These are phyloP conservation scores for Himalopsyche anomala DNA, from an alignment of 2,888 invertebrate species.

Conservation along the genomic window DNA sequence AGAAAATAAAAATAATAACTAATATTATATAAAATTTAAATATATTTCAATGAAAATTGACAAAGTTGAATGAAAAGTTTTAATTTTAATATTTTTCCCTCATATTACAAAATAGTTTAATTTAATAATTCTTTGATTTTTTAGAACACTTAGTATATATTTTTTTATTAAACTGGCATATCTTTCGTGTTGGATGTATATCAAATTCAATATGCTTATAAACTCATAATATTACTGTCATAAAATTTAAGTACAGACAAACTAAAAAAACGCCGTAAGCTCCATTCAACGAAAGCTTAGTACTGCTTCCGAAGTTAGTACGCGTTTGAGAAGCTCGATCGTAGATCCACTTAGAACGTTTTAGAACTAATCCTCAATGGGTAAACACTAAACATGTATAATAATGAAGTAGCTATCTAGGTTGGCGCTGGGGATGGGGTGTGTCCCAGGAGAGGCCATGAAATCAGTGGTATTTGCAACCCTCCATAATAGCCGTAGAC, in stretches of 20 bases:
- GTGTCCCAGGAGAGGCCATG: conserved; percentile 78
- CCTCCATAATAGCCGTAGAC: conserved; percentile 65
- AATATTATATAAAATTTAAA: too few species aligned
- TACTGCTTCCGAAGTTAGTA: neutral
- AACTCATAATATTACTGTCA: conserved; percentile 51
- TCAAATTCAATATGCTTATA: conserved; percentile 49
- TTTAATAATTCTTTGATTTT: too few species aligned
- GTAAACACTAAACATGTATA: conserved; percentile 43
- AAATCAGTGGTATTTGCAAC: conserved; percentile 84
- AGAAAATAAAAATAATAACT: too few species aligned
- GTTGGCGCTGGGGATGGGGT: conserved; percentile 73
- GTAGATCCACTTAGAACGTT: conserved; percentile 7
- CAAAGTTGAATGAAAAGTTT: too few species aligned
- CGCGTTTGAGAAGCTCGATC: neutral
- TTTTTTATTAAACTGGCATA: neutral
- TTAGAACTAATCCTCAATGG: neutral
- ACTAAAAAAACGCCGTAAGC: neutral
- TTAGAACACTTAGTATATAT: neutral
- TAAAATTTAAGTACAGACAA: conserved; percentile 55
- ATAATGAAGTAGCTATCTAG: conserved; percentile 69
- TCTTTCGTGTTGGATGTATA: neutral
- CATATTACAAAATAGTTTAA: too few species aligned
- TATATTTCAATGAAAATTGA: too few species aligned
- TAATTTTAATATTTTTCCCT: too few species aligned
- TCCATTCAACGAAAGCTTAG: neutral